phyloP scores from a whole-genome alignment of 2,888 invertebrate species.

The Epistrophella euchroma region DNA sequence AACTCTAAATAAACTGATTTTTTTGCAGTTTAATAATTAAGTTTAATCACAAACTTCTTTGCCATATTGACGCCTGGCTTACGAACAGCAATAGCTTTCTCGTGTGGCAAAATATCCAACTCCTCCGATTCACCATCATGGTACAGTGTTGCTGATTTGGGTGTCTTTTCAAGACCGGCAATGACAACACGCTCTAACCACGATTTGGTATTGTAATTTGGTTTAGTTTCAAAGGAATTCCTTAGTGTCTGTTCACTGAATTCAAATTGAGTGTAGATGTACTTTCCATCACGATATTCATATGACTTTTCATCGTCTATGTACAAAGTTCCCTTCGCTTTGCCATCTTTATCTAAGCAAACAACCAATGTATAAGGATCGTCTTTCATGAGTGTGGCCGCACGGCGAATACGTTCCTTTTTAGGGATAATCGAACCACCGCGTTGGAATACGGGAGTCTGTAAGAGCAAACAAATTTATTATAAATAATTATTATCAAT shows the following conservation, averaged over 20 bases:
- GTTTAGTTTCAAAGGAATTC: slow-evolving; percentile 88
- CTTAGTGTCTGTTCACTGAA: slow-evolving; percentile 88
- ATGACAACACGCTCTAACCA: slow-evolving; percentile 96
- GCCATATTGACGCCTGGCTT: slow-evolving; percentile 94
- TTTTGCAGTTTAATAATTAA: slow-evolving; percentile 81
- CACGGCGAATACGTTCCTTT: slow-evolving; percentile 94
- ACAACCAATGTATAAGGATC: slow-evolving; percentile 97
- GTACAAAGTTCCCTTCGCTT: slow-evolving; percentile 92
- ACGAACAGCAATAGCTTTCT: slow-evolving; percentile 90
- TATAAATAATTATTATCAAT: neutral
- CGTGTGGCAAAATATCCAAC: slow-evolving; percentile 88
- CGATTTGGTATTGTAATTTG: slow-evolving; percentile 89
- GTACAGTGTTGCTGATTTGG: slow-evolving; percentile 87
- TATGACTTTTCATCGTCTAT: slow-evolving; percentile 96
- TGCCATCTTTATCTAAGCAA: slow-evolving; percentile 88
- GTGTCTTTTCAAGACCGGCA: slow-evolving; percentile 89
- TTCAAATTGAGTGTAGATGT: slow-evolving; percentile 88
- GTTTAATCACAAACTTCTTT: slow-evolving; percentile 90
- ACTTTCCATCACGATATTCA: slow-evolving; percentile 91
- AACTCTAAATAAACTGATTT: neutral
- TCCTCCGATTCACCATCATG: slow-evolving; percentile 85
- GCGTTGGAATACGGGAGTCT: slow-evolving; percentile 97
- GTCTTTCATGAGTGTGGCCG: slow-evolving; percentile 92
- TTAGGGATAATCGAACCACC: slow-evolving; percentile 96
- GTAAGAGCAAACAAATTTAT: neutral